Conservation (phyloP, 2,113 vertebrate species). For the Mirounga angustirostris region DNA sequence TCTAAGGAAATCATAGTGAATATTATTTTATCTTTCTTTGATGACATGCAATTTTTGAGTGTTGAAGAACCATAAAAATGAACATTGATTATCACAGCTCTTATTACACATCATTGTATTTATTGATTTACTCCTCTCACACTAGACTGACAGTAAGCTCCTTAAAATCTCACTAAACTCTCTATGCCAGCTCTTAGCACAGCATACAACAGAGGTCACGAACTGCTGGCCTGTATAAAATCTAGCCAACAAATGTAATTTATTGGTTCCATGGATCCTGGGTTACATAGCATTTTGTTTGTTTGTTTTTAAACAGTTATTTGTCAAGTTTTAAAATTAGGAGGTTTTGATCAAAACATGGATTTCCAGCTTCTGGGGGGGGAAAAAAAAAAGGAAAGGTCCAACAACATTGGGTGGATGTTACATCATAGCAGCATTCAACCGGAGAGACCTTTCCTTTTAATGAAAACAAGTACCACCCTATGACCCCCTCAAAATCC, state of each 20-base stretch:
- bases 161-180: background rate
- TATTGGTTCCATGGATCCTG: background rate
- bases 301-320: background rate
- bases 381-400: background rate
- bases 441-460: background rate
- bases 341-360: background rate
- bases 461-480: background rate
- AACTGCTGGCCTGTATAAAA: background rate
- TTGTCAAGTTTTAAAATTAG: background rate
- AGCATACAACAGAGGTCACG: background rate
- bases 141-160: background rate
- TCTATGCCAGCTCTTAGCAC: background rate
- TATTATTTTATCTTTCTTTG: slow-evolving; percentile 33
- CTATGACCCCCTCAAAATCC: background rate
- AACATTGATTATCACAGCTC: background rate
- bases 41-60: slow-evolving; percentile 20
- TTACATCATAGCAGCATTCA: background rate
- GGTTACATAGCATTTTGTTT: background rate
- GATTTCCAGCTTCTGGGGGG: slow-evolving; percentile 24
- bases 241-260: background rate
- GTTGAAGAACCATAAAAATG: background rate
- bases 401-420: no score
- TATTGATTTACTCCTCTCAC: background rate
- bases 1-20: slow-evolving; percentile 24
- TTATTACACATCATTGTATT: background rate